Evolutionary conservation across 2,797 vertebrate species (phyloP), one percentile per base, ranked within the genome.

Genomic region (Gadopsis bispinosus): DNA sequence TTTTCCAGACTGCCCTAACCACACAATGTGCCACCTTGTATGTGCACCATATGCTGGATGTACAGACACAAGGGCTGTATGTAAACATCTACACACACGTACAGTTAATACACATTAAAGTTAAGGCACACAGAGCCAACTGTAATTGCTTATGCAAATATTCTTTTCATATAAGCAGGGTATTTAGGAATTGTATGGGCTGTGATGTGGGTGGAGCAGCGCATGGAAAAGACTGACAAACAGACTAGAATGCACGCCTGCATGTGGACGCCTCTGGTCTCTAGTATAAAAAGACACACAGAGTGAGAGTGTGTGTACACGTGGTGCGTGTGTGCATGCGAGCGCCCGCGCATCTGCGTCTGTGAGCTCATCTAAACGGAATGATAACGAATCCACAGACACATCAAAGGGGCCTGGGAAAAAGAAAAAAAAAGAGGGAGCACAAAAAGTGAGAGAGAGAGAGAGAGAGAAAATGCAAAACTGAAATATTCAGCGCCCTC

Each of bases 401-500:
- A 96, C 96, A 97, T 98, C 96, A 99, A 97, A 97, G 96, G 80
- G 85, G 88, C 4, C 16, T 82, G 93, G 91, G 26, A 26, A 26
- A 26, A 26, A 26, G 2, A 94, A 94, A 84, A 84, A 67, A 64
- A 96, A 37, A 37, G 93, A 88, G 93, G 91, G 92, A 95, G 88
- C 83, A 87, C 83, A 91, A 88, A 91, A 91, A 91, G 82, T 92
- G 9, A 93, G 35, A 37, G 35, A 37, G 35, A 37, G 35, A 70
- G 7, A 47, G 45, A 84, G 83, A 91, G 84, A 91, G 81, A 93
- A 3, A 93, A 97, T 94, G 94, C 93, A 95, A 96, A 97, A 95
- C 95, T 97, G 95, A 97, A 97, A 97, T 97, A 97, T 96, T 96
- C 96, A 96, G 95, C 93, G 91, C 93, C 95, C 95, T 96, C 95